phyloP scores from a whole-genome alignment of 2,797 vertebrate genomes.

The Streptopelia turtur region DNA sequence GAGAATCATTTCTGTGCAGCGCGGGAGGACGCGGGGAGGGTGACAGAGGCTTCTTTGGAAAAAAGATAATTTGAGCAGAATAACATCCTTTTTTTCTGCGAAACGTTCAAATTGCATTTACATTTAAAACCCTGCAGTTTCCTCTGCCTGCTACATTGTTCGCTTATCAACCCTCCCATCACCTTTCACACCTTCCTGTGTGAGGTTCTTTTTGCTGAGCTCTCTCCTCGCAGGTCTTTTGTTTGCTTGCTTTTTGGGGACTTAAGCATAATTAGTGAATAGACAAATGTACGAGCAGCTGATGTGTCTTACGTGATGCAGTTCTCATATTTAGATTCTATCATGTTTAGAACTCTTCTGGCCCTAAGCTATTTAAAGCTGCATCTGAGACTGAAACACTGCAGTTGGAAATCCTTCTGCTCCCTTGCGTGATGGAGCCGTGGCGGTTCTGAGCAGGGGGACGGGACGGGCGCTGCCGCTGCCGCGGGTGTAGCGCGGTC shows the following conservation, averaged over 20 bases:
- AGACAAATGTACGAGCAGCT: not conserved
- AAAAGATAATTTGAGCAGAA: not conserved
- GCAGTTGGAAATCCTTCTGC: not conserved
- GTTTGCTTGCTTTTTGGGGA: not conserved
- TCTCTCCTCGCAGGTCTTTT: not conserved
- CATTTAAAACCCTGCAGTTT: not conserved
- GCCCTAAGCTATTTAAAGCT: not conserved
- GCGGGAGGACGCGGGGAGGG: not conserved
- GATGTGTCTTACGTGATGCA: not conserved
- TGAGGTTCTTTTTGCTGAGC: not conserved
- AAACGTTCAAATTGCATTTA: not conserved
- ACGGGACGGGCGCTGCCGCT: not conserved
- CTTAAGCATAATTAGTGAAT: not conserved
- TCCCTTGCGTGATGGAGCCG: not conserved
- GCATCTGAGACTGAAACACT: not conserved
- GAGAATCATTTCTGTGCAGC: not conserved
- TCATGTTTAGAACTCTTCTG: not conserved
- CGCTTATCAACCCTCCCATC: not conserved
- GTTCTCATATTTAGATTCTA: not conserved
- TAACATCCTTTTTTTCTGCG: constrained; percentile 55
- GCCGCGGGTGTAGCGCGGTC: not conserved
- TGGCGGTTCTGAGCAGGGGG: not conserved
- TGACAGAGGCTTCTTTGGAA: not conserved
- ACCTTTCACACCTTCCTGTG: not conserved
- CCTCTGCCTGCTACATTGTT: not conserved